Conservation (phyloP, 2,888 invertebrate genomes). For the Parnassius glacialis region DNA sequence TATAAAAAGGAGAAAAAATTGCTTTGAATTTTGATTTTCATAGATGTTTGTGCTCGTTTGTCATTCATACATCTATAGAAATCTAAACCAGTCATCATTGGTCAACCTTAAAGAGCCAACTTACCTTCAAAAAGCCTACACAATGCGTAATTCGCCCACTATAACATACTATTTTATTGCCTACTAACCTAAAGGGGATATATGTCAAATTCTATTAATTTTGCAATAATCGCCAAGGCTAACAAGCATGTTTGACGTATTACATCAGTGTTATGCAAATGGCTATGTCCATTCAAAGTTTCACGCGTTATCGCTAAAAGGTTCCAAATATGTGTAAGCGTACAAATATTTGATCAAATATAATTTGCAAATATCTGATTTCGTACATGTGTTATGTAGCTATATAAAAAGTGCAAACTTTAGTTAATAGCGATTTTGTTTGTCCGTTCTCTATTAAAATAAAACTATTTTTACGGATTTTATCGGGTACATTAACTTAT, state of each 20-base stretch:
- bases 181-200: slow-evolving; percentile 3
- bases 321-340: background rate
- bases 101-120: background rate
- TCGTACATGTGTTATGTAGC: no score
- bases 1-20: no score
- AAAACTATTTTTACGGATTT: no score
- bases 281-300: background rate
- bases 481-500: no score
- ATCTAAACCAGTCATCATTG: background rate
- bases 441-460: no score
- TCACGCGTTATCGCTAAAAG: slow-evolving; percentile 6
- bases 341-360: slow-evolving; percentile 4
- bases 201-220: slow-evolving; percentile 5
- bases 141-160: slow-evolving; percentile 1
- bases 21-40: no score
- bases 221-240: slow-evolving; percentile 9
- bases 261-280: slow-evolving; percentile 3
- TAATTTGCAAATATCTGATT: background rate
- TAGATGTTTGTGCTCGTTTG: no score
- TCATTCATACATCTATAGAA: no score
- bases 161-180: background rate
- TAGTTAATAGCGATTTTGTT: no score
- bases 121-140: slow-evolving; percentile 12
- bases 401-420: no score
- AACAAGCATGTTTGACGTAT: background rate